phyloP scores from a whole-genome alignment of 2,113 vertebrate genomes.

The Heliornis fulica region DNA sequence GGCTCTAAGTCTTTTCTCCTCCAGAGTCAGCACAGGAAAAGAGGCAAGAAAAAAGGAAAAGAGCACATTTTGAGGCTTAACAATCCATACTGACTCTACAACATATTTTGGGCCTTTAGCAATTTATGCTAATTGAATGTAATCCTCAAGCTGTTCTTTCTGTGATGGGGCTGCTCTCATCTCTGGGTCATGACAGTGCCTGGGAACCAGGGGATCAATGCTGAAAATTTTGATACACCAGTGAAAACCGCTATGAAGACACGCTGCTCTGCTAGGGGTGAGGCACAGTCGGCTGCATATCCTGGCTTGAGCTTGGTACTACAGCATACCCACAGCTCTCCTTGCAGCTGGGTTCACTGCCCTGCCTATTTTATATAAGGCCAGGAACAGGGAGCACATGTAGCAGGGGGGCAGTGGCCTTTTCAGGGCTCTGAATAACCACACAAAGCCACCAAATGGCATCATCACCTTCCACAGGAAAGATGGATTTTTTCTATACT shows the following conservation, averaged over 20 bases:
- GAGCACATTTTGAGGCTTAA: neutral
- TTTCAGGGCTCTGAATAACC: neutral
- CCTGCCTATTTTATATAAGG: neutral
- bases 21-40: neutral
- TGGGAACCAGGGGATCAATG: rapidly evolving
- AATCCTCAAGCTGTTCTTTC: conserved; percentile 41
- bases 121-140: conserved; percentile 2
- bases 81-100: neutral
- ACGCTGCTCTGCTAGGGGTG: neutral
- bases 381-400: neutral
- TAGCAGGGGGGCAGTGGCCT: neutral
- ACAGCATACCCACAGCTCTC: neutral
- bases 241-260: neutral
- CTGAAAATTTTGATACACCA: neutral
- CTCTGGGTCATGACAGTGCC: neutral
- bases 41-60: neutral
- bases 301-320: neutral
- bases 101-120: neutral
- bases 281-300: neutral
- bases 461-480: neutral
- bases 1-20: neutral
- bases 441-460: neutral
- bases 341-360: neutral
- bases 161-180: neutral
- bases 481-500: neutral